Evolutionary conservation across 2,797 vertebrate species (phyloP), one percentile per base, ranked within the genome.

Genomic region (Microctenopoma steveboyesi): DNA sequence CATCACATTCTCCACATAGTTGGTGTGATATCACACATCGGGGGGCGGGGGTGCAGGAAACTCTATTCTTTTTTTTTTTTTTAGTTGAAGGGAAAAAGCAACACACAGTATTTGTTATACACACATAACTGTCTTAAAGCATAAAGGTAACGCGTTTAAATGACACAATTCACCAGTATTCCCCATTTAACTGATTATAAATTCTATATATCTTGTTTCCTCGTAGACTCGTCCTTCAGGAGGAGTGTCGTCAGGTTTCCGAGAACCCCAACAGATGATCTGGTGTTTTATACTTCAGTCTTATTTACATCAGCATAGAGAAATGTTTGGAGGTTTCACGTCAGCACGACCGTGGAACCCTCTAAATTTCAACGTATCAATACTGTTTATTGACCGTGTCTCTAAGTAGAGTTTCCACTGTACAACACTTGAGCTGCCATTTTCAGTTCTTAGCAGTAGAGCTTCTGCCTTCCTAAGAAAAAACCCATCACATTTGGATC

Each of bases 1-100:
- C 12, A 4, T 67, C 72, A 79, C 76, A 86, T 85, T 83, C 39
- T 85, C 40, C 7, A 62, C 64, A 72, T 62, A 80, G 72, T 61
- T 69, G 37, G 8, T 27, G 76, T 25, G 40, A 72, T 62, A 70
- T 27, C 63, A 79, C 69, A 74, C 48, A 46, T 58, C 39, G 12
- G 40, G 10, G 15, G 15, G 42, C 3, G 40, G 48, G 62, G 64
- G 25, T 50, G 43, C 11, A 30, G 56, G 35, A 60, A 74, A 48
- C 47, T 54, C 47, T 28, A 2, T 43, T 52, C 65, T 54, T 12
- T 43, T 37, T 40, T 40, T 40, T 12, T 2, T 6, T 68, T 57
- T 39, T 16, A 27, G 14, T 64, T 35, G 16, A 62, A 47, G 15
- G 52, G n/a, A 53, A n/a, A 42, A 27, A 71, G 40, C 35, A 51